phyloP scores from a whole-genome alignment of 2,113 vertebrate genomes.

The Chloebia gouldiae region DNA sequence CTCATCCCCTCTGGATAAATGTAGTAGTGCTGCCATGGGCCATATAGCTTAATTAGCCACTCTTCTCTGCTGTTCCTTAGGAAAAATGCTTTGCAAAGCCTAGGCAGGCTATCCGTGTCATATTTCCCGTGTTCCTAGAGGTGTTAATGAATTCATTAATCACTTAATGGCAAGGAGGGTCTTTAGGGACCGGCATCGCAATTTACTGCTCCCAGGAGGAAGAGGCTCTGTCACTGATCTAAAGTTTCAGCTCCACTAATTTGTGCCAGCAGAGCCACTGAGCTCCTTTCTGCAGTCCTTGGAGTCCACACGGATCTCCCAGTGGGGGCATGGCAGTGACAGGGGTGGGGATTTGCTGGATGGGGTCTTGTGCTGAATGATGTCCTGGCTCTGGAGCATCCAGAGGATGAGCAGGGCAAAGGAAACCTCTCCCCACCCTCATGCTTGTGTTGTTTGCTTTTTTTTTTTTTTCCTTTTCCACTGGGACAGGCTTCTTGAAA shows the following conservation, averaged over 20 bases:
- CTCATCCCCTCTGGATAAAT: slow-evolving; percentile 60
- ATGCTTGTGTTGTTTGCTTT: neutral
- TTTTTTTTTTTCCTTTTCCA: neutral
- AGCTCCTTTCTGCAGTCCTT: slow-evolving; percentile 26
- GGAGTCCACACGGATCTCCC: neutral
- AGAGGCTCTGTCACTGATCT: slow-evolving; percentile 47
- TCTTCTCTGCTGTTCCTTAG: slow-evolving; percentile 37
- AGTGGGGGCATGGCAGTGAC: neutral
- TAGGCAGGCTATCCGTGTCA: slow-evolving; percentile 60
- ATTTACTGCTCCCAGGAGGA: slow-evolving; percentile 68
- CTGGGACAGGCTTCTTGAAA: neutral
- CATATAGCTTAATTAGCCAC: slow-evolving; percentile 74
- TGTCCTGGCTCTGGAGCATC: neutral
- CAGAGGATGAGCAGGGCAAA: neutral
- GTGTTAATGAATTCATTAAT: slow-evolving; percentile 83
- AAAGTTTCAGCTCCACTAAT: slow-evolving; percentile 40
- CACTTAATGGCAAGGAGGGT: slow-evolving; percentile 73
- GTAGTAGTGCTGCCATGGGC: slow-evolving; percentile 57
- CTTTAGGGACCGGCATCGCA: slow-evolving; percentile 59
- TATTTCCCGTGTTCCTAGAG: slow-evolving; percentile 66
- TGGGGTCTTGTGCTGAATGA: neutral
- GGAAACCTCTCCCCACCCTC: neutral
- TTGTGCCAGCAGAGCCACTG: neutral
- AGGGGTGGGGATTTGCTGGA: neutral
- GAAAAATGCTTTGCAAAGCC: slow-evolving; percentile 39